phyloP scores from a whole-genome alignment of 2,113 vertebrate genomes.

The Rhadina sibilatrix region DNA sequence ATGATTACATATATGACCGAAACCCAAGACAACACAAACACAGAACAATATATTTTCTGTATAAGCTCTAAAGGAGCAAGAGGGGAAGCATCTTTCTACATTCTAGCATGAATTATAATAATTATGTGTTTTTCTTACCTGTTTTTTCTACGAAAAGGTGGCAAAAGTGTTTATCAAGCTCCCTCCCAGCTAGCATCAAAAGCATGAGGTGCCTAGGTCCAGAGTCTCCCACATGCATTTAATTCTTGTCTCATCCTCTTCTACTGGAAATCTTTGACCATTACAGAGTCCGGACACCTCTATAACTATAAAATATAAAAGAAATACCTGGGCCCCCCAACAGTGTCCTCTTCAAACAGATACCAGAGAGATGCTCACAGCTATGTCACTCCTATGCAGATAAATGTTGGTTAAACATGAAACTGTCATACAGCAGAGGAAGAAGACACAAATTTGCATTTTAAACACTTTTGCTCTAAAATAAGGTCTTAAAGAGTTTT shows the following conservation, averaged over 20 bases:
- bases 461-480: not conserved
- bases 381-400: constrained; percentile 53
- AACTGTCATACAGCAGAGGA: constrained; percentile 6
- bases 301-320: constrained; percentile 73
- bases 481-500: not conserved
- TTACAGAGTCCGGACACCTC: constrained; percentile 62
- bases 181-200: constrained; percentile 64
- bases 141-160: constrained; percentile 40
- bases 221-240: constrained; percentile 56
- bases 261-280: constrained; percentile 62
- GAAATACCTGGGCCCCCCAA: constrained; percentile 70
- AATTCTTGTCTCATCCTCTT: constrained; percentile 66
- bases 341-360: constrained; percentile 64
- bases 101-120: not conserved
- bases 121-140: constrained; percentile 52
- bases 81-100: not conserved
- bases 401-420: constrained; percentile 49
- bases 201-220: constrained; percentile 60
- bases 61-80: not conserved
- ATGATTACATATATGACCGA: not conserved
- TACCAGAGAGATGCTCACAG: constrained; percentile 49
- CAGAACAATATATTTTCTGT: not conserved
- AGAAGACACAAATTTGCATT: not conserved
- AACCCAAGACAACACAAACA: not conserved
- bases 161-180: constrained; percentile 51